Evolutionary conservation across 2,113 vertebrate species (phyloP).

Genomic region (Alligator sinensis): DNA sequence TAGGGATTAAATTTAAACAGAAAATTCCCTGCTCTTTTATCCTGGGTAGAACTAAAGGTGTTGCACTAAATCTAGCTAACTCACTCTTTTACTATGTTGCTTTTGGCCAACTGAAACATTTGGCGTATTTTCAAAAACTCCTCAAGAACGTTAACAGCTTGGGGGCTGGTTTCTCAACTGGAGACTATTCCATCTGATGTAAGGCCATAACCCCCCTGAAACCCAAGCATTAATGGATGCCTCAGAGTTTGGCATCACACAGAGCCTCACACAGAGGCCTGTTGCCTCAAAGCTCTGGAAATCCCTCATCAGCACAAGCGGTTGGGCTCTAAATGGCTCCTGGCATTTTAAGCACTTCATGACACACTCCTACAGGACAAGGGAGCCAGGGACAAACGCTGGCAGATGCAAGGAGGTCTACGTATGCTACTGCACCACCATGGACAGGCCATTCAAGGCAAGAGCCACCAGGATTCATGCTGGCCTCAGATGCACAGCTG

Average conservation of each 20-base stretch:
- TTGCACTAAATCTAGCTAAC: not conserved
- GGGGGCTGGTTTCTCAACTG: no score
- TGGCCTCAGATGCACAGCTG: not conserved
- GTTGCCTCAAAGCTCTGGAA: no score
- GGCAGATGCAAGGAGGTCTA: not conserved
- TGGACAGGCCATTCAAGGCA: not conserved
- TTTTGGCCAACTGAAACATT: fast-evolving
- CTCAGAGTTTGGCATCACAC: not conserved
- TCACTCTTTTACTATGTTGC: fast-evolving
- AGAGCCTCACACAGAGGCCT: no score
- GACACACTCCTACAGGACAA: not conserved
- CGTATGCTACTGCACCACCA: not conserved
- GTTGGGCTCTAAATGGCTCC: not conserved
- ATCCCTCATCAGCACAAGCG: no score
- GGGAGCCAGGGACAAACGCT: not conserved
- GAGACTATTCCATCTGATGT: not conserved
- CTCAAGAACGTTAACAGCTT: not conserved
- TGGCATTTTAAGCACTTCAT: not conserved
- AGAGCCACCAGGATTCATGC: not conserved
- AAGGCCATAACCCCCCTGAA: not conserved
- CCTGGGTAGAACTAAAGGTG: not conserved
- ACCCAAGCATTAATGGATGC: not conserved
- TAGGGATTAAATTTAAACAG: not conserved
- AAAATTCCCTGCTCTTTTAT: not conserved
- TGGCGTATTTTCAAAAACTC: not conserved